Conservation (phyloP, 2,888 invertebrate species). For the Eristalis arbustorum region DNA sequence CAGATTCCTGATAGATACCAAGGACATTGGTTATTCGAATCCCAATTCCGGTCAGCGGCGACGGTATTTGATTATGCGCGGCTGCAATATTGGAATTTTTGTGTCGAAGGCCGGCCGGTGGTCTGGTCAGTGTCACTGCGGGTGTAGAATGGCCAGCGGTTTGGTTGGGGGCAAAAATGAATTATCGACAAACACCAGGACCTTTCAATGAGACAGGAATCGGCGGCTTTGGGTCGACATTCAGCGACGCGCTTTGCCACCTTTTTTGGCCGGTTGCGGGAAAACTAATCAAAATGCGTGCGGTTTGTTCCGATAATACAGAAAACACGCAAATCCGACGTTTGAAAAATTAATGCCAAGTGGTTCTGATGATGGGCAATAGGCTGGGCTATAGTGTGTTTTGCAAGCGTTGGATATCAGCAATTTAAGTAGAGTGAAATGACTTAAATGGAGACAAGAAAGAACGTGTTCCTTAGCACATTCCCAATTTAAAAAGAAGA, state of each 20-base stretch:
- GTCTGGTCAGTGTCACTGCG: conserved; percentile 1
- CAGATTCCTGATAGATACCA: conserved; percentile 47
- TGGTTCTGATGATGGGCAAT: background rate
- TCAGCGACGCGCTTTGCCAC: conserved; percentile 29
- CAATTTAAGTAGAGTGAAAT: too few species aligned
- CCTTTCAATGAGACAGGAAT: background rate
- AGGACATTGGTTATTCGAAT: conserved; percentile 54
- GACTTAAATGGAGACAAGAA: too few species aligned
- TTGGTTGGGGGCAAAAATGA: background rate
- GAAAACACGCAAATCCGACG: conserved; percentile 15
- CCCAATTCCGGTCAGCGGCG: conserved; percentile 50
- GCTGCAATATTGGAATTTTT: conserved; percentile 27
- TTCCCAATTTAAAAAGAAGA: too few species aligned
- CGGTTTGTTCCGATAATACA: conserved; percentile 30
- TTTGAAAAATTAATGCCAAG: background rate
- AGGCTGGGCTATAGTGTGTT: background rate
- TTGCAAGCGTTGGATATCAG: background rate
- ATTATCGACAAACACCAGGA: conserved; percentile 24
- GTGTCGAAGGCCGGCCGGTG: background rate
- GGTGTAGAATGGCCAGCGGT: too few species aligned
- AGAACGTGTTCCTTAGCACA: too few species aligned
- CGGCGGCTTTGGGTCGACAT: conserved; percentile 7
- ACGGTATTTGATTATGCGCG: conserved; percentile 56
- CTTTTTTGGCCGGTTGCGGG: conserved; percentile 18
- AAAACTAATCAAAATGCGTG: conserved; percentile 57